phyloP scores from a whole-genome alignment of 2,888 invertebrate genomes.

The Sinhomidia bicolor region DNA sequence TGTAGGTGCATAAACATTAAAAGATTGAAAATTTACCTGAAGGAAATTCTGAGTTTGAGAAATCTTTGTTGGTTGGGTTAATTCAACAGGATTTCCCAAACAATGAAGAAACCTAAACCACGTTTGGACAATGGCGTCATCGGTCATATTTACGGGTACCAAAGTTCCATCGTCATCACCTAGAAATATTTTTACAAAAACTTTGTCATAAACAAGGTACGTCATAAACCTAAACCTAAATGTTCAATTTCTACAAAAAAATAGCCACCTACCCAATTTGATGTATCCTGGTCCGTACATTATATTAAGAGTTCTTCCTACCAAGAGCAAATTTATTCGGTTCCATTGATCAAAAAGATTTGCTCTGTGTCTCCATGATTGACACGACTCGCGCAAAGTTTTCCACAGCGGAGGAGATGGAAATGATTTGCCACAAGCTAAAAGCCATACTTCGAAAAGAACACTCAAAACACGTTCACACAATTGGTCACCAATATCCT shows the following conservation, averaged over 20 bases:
- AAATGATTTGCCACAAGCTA: conserved; percentile 91
- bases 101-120: conserved; percentile 98
- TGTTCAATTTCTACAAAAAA: not conserved
- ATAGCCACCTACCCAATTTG: conserved; percentile 72
- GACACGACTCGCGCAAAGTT: conserved; percentile 94
- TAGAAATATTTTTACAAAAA: conserved; percentile 81
- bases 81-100: conserved; percentile 96
- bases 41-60: conserved; percentile 88
- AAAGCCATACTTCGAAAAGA: conserved; percentile 93
- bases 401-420: conserved; percentile 98
- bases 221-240: conserved; percentile 51
- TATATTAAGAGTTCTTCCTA: conserved; percentile 90
- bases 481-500: conserved; percentile 97
- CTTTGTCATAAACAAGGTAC: not conserved
- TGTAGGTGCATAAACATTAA: not conserved
- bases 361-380: conserved; percentile 96
- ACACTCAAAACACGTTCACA: conserved; percentile 97
- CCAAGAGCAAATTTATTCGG: conserved; percentile 93
- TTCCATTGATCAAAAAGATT: conserved; percentile 98
- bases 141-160: conserved; percentile 91
- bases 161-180: conserved; percentile 93
- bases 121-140: conserved; percentile 95
- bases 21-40: no score
- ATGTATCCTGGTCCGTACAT: conserved; percentile 89
- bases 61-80: conserved; percentile 91